Base-by-base conservation (phyloP, 2,113 vertebrate species). In the Cercocebus atys region DNA sequence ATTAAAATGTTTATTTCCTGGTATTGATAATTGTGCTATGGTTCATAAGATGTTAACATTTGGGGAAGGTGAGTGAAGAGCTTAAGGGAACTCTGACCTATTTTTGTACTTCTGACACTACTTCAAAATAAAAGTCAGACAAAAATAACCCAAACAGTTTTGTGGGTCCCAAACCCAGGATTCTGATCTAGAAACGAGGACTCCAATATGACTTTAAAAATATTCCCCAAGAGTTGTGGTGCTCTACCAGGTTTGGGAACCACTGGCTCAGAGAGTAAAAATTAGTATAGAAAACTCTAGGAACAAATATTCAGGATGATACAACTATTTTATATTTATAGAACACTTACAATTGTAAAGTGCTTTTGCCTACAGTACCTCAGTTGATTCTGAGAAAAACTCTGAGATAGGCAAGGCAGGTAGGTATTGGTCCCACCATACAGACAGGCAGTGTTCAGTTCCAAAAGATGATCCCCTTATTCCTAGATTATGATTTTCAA, bases 91-190 rank as follows among this genome's bases (percentile, higher is more conserved):
- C 47, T 73, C 4, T 82, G 55, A 91, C n/a, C 9, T 90, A 83
- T 43, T 89, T 97, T 64, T 81, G 17, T 40, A 92, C 92, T 38
- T 84, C 13, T 81, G 72, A 97, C 66, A 72, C 87, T 94, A 95
- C 72, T 93, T 90, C 47, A 94, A 94, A 90, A 59, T 75, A 92
- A 85, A 84, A 91, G 79, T 43, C 11, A 45, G 43, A 40, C 13
- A 50, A n/a, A 86, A 90, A 43, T 9, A 75, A 9, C 66, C 32
- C 6, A 80, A 27, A 25, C 2, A 84, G 38, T 57, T 85, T 35
- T 88, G 7, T 94, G 43, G 27, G 66, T 88, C 43, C 25, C 20
- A 94, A 87, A 2, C 1, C 14, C 80, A 93, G 57, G n/a, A 66
- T 30, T 88, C 38, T 86, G 38, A 93, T 93, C 68, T 83, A 72